These are phyloP conservation scores for Cylloceria caligata DNA, from an alignment of 2,888 invertebrate species.

Conservation along the genomic window DNA sequence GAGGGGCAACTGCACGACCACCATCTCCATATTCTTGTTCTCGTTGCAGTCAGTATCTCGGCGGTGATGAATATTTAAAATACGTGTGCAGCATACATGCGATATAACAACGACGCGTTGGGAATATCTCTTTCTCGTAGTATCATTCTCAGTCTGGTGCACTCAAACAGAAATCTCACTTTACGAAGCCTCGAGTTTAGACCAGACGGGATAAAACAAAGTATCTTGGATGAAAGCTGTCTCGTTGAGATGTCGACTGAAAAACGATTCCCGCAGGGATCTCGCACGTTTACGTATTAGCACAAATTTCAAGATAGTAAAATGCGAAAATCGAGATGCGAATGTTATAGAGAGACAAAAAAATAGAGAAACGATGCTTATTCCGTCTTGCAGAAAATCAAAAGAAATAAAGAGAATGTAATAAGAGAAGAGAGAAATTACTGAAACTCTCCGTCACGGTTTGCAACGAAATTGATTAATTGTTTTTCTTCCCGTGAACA, in stretches of 20 bases:
- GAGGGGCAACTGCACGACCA: neutral
- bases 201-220: neutral
- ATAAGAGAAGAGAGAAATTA: neutral
- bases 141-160: constrained; percentile 19
- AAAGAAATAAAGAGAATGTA: neutral
- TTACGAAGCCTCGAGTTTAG: neutral
- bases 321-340: constrained; percentile 12
- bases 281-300: neutral
- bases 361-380: neutral
- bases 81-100: neutral
- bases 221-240: constrained; percentile 2
- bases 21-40: neutral
- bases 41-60: neutral
- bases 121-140: constrained; percentile 5
- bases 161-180: constrained; percentile 39
- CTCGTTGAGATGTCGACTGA: constrained; percentile 14
- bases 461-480: constrained; percentile 13
- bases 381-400: neutral
- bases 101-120: neutral
- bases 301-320: constrained; percentile 27
- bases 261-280: constrained; percentile 26
- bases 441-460: neutral
- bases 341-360: neutral
- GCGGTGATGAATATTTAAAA: constrained; percentile 10
- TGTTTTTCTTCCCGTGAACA: neutral